Evolutionary conservation across 2,797 vertebrate species (phyloP), one percentile per base, ranked within the genome.

Genomic region (Rhinophrynus dorsalis): DNA sequence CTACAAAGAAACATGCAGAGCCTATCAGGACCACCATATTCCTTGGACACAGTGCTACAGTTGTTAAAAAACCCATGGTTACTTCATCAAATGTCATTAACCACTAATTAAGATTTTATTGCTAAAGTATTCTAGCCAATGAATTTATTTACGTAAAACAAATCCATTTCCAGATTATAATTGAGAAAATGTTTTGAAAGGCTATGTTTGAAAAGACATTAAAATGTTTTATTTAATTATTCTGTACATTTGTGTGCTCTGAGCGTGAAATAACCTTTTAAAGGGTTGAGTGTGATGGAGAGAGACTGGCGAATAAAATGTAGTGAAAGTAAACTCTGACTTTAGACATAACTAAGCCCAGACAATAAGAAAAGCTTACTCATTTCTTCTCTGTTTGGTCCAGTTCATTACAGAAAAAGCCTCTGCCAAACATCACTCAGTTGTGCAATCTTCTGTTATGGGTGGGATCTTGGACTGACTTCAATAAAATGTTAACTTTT

Each of bases 371-470:
- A 65, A 51, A 58, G 54, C 44, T 65, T 47, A 65, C 54, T 58
- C 37, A 73, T 37, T 73, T 32, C 45, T 67, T 60, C 67, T 67
- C 32, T 60, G 32, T 57, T 44, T 30, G 23, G 45, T 42, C 61
- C 44, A 59, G 61, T 42, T 56, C 60, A 71, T 71, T 57, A 71
- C 30, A n/a, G n/a, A 5, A 64, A 64, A 12, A 9, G 15, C 45
- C 38, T 30, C 37, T 66, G 47, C 70, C 70, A 73, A 67, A 44
- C 45, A 60, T 59, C 55, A 60, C 67, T 70, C 29, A 47, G n/a
- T 40, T 55, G 15, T 56, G 38, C 50, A 58, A 37, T 61, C 56
- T 20, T 55, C 12, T 69, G 55, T 59, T 51, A 35, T 20, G 55
- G 62, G 62, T 45, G 70, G 35, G 69, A 62, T 37, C 20, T 45